Evolutionary conservation across 1,140 invertebrate genomes (phyloP).

Genomic region (Scaptomyza hsui): DNA sequence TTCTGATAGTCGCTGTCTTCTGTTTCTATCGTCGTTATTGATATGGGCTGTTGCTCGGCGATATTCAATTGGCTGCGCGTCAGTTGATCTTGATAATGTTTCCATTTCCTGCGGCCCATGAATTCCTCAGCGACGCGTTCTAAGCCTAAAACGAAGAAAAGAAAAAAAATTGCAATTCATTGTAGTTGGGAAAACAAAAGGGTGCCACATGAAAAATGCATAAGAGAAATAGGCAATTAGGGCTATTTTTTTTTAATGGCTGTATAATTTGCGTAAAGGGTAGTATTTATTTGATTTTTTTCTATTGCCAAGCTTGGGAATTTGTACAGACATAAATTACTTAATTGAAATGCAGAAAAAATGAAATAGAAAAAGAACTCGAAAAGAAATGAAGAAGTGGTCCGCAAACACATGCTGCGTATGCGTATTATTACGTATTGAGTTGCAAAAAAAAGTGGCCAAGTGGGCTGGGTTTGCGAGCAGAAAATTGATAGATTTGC

Average conservation of each 20-base stretch:
- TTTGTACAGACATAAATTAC: constrained; percentile 74
- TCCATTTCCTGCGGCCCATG: constrained; percentile 97
- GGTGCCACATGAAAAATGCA: constrained; percentile 35
- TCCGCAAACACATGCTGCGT: constrained; percentile 6
- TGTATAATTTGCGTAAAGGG: constrained; percentile 55
- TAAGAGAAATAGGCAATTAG: constrained; percentile 26
- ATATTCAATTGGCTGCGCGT: constrained; percentile 80
- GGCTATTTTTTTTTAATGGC: constrained; percentile 14
- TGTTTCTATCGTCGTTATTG: constrained; percentile 52
- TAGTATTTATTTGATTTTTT: constrained; percentile 55
- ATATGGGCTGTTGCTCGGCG: constrained; percentile 74
- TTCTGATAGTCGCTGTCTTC: constrained; percentile 49
- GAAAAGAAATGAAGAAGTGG: constrained; percentile 17
- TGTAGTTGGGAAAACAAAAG: constrained; percentile 7
- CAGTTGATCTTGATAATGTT: constrained; percentile 93
- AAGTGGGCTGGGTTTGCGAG: constrained; percentile 4
- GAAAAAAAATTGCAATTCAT: not conserved
- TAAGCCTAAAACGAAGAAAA: constrained; percentile 88
- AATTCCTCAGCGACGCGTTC: constrained; percentile 98
- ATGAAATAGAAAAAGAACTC: constrained; percentile 1
- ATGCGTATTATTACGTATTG: constrained; percentile 11
- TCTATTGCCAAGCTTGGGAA: constrained; percentile 56
- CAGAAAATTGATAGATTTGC: constrained; percentile 72
- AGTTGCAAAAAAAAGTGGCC: not conserved
- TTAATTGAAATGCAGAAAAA: constrained; percentile 71